Percentiles rank a stretch among this genome's conserved stretches.
These are phyloP conservation scores for Microtus ochrogaster DNA, from an alignment of 2,113 vertebrate species.

Conservation along the genomic window DNA sequence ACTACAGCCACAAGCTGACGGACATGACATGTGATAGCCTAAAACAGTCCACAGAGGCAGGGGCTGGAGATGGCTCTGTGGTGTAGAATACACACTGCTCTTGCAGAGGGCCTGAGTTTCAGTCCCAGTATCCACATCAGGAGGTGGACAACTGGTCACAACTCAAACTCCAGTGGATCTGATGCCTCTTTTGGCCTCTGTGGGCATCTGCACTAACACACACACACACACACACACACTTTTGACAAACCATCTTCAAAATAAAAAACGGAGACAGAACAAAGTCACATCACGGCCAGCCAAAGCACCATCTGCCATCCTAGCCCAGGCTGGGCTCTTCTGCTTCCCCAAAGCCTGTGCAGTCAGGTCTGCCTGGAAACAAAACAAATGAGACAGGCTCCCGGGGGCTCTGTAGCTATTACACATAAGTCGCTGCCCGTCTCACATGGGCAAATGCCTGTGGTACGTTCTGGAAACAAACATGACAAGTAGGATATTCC, in stretches of 20 bases:
- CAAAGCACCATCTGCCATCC: background rate
- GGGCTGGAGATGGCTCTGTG: background rate
- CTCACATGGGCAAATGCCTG: background rate
- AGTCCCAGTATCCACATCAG: background rate
- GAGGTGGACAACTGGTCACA: background rate
- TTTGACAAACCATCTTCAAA: background rate
- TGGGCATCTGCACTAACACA: background rate
- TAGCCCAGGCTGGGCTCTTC: background rate
- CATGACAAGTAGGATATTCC: background rate
- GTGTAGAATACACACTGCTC: background rate
- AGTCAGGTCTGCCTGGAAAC: background rate
- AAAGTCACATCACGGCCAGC: background rate
- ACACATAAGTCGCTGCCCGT: background rate
- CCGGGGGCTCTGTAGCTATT: background rate
- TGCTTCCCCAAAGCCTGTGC: background rate
- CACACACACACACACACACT: background rate
- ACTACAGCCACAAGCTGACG: background rate
- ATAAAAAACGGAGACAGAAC: background rate
- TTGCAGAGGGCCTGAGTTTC: background rate
- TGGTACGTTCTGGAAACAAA: background rate
- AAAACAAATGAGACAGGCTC: background rate
- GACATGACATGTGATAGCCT: background rate
- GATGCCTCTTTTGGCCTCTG: background rate
- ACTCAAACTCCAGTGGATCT: background rate
- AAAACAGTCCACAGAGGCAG: background rate